These are phyloP conservation scores for Corythoichthys intestinalis DNA, from an alignment of 2,113 vertebrate genomes.

Conservation along the genomic window DNA sequence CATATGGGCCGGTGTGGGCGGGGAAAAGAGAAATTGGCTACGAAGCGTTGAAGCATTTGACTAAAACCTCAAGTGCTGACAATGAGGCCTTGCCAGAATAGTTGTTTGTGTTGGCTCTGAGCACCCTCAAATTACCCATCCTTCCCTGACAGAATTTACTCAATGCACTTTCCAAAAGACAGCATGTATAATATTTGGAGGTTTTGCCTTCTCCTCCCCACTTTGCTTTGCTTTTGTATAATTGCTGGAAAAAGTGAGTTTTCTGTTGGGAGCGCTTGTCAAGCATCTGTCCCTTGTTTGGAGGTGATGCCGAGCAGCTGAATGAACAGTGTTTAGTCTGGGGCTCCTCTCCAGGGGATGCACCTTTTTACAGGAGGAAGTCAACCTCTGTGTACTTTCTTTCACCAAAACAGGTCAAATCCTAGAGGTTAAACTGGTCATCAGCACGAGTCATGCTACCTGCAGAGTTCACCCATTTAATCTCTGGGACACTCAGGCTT, in stretches of 20 bases:
- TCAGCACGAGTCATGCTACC: neutral
- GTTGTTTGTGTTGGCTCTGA: conserved; percentile 85
- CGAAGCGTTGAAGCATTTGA: conserved; percentile 54
- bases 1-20: conserved; percentile 35
- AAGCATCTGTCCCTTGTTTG: conserved; percentile 82
- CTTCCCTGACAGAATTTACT: conserved; percentile 76
- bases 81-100: conserved; percentile 76
- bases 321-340: conserved; percentile 92
- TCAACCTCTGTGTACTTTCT: conserved; percentile 53
- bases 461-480: neutral
- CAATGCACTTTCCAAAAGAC: conserved; percentile 67
- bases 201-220: conserved; percentile 49
- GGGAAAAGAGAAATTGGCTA: conserved; percentile 53
- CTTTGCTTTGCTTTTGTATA: conserved; percentile 60
- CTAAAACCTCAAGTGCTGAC: conserved; percentile 78
- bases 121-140: conserved; percentile 81
- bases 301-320: conserved; percentile 86
- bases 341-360: conserved; percentile 83
- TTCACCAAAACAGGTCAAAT: conserved; percentile 24
- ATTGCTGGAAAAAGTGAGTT: conserved; percentile 87
- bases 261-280: conserved; percentile 65
- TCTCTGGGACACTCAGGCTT: neutral
- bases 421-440: conserved; percentile 29
- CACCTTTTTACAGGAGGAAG: conserved; percentile 78
- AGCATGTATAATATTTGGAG: conserved; percentile 78